phyloP scores from a whole-genome alignment of 2,113 vertebrate species.

The Gallinago paraguaiae region DNA sequence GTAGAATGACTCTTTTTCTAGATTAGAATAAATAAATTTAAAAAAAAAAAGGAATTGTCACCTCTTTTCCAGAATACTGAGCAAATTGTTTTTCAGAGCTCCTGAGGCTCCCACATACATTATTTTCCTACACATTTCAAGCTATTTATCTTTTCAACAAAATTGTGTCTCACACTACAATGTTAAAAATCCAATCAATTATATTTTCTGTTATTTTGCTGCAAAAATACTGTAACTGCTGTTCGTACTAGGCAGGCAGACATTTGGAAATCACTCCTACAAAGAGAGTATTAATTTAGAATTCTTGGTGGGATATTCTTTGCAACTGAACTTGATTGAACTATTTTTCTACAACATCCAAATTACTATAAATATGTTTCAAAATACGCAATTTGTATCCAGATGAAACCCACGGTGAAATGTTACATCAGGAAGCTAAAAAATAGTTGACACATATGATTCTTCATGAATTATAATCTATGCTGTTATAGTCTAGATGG shows the following conservation, averaged over 20 bases:
- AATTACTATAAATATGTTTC: background rate
- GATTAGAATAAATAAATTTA: background rate
- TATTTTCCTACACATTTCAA: background rate
- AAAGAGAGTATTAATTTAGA: background rate
- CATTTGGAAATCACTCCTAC: background rate
- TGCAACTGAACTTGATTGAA: background rate
- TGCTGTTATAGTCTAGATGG: background rate
- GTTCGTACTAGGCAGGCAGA: background rate
- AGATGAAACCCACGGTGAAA: background rate
- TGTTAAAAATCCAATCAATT: background rate
- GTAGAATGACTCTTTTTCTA: background rate
- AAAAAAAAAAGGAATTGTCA: background rate
- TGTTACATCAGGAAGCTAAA: background rate
- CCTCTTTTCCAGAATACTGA: background rate
- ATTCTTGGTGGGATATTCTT: background rate
- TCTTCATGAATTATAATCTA: background rate
- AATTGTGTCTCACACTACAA: background rate
- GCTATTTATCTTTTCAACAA: background rate
- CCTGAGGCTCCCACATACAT: background rate
- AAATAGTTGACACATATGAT: background rate
- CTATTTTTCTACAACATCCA: background rate
- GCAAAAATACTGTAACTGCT: background rate
- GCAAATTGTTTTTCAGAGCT: background rate
- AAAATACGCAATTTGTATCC: rapidly evolving
- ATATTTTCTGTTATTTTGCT: background rate